Evolutionary conservation across 2,113 vertebrate species (phyloP).

Genomic region (Craseonycteris thonglongyai): DNA sequence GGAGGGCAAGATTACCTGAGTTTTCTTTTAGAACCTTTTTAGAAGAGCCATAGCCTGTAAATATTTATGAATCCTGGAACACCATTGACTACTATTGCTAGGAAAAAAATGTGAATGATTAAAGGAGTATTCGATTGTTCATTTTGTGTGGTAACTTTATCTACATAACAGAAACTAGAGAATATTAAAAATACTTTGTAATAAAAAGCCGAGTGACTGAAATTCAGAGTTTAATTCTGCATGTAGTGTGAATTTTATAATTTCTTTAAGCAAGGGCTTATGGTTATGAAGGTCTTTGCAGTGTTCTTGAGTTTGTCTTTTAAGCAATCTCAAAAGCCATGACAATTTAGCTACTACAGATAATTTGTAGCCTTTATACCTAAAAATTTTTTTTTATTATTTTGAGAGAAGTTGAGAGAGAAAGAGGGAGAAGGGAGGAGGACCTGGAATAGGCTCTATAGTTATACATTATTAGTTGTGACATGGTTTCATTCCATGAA

Average conservation of each 20-base stretch:
- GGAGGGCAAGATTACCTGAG: background rate
- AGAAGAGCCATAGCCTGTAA: background rate
- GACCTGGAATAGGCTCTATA: too few species aligned
- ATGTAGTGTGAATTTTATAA: background rate
- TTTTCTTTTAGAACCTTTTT: conserved; percentile 41
- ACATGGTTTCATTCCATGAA: too few species aligned
- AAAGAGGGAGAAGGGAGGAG: too few species aligned
- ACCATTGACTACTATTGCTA: background rate
- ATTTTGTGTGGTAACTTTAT: background rate
- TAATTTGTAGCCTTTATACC: background rate
- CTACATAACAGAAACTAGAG: background rate
- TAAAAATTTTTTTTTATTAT: too few species aligned
- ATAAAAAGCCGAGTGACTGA: background rate
- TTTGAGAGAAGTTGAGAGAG: too few species aligned
- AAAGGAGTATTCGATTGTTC: background rate
- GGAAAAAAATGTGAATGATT: background rate
- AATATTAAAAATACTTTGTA: background rate
- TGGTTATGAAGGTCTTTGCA: background rate
- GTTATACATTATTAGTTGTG: too few species aligned
- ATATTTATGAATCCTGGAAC: background rate
- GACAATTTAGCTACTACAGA: background rate
- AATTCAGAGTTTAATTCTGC: conserved; percentile 16
- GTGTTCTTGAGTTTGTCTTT: background rate
- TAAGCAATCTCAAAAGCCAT: background rate
- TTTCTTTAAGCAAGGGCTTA: background rate